phyloP scores from a whole-genome alignment of 2,888 invertebrate species.

The Scaptomyza caliginosa region DNA sequence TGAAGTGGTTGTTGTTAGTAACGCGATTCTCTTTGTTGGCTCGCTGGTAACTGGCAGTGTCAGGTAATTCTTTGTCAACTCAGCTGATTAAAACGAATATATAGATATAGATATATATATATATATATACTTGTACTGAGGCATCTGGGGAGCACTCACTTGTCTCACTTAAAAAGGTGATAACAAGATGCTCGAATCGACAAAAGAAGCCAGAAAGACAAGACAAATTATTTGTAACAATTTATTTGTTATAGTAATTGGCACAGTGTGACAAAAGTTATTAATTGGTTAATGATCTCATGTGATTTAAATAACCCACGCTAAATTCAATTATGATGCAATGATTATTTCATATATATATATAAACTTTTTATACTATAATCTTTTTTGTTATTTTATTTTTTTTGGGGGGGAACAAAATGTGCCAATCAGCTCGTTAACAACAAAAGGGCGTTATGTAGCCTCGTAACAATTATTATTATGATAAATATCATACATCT shows the following conservation, averaged over 20 bases:
- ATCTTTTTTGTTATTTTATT: background rate
- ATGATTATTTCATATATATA: slow-evolving; percentile 4
- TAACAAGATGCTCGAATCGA: slow-evolving; percentile 69
- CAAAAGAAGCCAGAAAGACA: slow-evolving; percentile 17
- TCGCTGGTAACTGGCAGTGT: slow-evolving; percentile 77
- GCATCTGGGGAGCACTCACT: slow-evolving; percentile 64
- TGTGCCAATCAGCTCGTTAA: slow-evolving; percentile 35
- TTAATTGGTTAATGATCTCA: slow-evolving; percentile 41
- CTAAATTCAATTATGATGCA: slow-evolving; percentile 13
- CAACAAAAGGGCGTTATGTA: slow-evolving; percentile 28
- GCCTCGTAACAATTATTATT: slow-evolving; percentile 15
- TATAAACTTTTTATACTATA: too few relatives aligned
- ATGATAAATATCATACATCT: slow-evolving; percentile 2
- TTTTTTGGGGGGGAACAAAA: slow-evolving; percentile 5
- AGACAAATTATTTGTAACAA: slow-evolving; percentile 57
- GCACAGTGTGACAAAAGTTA: slow-evolving; percentile 46
- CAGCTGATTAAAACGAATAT: slow-evolving; percentile 60
- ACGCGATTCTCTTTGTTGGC: slow-evolving; percentile 3
- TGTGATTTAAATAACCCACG: slow-evolving; percentile 15
- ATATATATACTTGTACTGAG: slow-evolving; percentile 1
- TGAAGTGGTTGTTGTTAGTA: slow-evolving; percentile 30
- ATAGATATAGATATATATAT: slow-evolving; percentile 1
- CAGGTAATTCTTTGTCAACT: slow-evolving; percentile 72
- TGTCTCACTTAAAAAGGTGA: slow-evolving; percentile 79
- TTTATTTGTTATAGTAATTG: slow-evolving; percentile 45